Percentiles rank a stretch among this genome's conserved stretches.
These are phyloP conservation scores for Argyra leucocephala DNA, from an alignment of 2,888 invertebrate genomes.

Conservation along the genomic window DNA sequence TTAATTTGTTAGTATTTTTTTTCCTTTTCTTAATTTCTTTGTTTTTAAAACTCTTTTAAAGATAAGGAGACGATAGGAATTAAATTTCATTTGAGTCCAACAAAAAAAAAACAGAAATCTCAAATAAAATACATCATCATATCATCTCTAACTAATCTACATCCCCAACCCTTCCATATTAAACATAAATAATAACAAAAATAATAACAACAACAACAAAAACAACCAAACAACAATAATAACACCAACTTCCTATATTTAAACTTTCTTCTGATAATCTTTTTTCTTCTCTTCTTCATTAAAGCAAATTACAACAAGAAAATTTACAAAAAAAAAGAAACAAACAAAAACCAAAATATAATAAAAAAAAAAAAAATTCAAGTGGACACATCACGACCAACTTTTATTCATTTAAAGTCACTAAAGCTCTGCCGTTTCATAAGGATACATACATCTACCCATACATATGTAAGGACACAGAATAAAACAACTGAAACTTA, in stretches of 20 bases:
- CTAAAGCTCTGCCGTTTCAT: background rate
- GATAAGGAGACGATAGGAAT: background rate
- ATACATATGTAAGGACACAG: too few species aligned
- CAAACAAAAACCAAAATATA: background rate
- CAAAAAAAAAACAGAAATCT: too few species aligned
- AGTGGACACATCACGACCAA: conserved; percentile 6
- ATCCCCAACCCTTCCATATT: background rate
- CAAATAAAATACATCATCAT: background rate
- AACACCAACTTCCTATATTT: background rate
- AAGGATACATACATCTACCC: background rate
- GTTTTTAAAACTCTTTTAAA: background rate
- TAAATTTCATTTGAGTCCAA: background rate
- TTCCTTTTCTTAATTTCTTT: background rate
- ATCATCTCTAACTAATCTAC: background rate
- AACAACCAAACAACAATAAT: background rate
- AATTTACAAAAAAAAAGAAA: background rate
- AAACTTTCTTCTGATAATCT: conserved; percentile 6
- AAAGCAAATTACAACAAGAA: conserved; percentile 1
- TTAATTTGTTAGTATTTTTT: background rate
- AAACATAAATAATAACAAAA: background rate
- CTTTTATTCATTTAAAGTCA: conserved; percentile 1
- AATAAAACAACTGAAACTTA: too few species aligned
- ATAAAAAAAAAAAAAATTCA: background rate
- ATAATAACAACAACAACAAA: background rate
- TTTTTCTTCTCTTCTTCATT: background rate